Percentiles rank a stretch among this genome's conserved stretches.
These are phyloP conservation scores for Zeugodacus cucurbitae DNA, from an alignment of 1,140 invertebrate genomes.

Conservation along the genomic window DNA sequence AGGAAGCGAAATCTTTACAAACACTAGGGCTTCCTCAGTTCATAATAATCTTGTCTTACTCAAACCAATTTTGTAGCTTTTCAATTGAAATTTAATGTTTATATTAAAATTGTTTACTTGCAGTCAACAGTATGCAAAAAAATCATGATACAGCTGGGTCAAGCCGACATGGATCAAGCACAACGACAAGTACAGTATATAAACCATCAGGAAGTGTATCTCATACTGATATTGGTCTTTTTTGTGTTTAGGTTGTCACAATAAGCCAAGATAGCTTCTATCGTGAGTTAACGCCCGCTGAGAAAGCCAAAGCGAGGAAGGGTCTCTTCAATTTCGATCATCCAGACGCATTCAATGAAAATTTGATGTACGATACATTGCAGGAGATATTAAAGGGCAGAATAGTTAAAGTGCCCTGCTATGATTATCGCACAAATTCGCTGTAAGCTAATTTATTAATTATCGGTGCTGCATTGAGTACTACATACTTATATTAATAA, in stretches of 20 bases:
- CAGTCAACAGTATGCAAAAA: conserved; percentile 96
- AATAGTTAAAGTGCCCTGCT: conserved; percentile 88
- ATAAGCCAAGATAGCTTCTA: conserved; percentile 98
- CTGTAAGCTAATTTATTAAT: too few relatives aligned
- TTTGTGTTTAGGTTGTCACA: conserved; percentile 70
- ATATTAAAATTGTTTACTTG: background rate
- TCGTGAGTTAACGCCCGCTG: conserved; percentile 81
- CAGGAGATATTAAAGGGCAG: conserved; percentile 84
- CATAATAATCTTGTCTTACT: too few relatives aligned
- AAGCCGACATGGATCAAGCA: conserved; percentile 88
- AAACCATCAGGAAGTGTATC: background rate
- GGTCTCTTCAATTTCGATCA: conserved; percentile 99
- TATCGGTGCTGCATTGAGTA: too few relatives aligned
- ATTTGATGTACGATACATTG: conserved; percentile 81
- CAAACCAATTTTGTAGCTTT: too few relatives aligned
- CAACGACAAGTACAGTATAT: conserved; percentile 79
- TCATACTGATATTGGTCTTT: conserved; percentile 31
- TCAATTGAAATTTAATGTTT: too few relatives aligned
- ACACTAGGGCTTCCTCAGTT: too few relatives aligned
- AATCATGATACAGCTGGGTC: conserved; percentile 93
- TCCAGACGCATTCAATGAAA: conserved; percentile 92
- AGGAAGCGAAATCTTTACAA: too few relatives aligned
- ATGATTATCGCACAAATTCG: conserved; percentile 89
- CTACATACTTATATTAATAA: too few relatives aligned
- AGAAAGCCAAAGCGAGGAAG: conserved; percentile 85